A percentile compares a stretch with the other conserved stretches of the same genome.
Conservation (phyloP, 1,140 invertebrate species). For the Neodiprion lecontei region DNA sequence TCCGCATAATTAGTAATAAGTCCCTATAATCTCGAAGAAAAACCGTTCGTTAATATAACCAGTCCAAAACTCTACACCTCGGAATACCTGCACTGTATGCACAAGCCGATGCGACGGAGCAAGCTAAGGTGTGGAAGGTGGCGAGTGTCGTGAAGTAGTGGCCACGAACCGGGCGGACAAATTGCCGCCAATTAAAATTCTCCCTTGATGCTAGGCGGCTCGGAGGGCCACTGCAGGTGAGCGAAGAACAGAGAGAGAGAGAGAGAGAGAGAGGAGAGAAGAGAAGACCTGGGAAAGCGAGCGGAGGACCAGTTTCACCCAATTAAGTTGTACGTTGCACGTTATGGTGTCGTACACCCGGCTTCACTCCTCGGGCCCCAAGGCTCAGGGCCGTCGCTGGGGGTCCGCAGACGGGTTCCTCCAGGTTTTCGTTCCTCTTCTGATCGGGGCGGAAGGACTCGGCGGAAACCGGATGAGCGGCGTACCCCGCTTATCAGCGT, state of each 20-base stretch:
- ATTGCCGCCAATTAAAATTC: slow-evolving; percentile 62
- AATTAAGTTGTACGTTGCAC: slow-evolving; percentile 57
- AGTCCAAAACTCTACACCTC: no score
- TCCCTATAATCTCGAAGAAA: no score
- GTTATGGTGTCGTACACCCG: background rate
- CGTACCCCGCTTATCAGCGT: slow-evolving; percentile 55
- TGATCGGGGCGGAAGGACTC: background rate
- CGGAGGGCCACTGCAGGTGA: background rate
- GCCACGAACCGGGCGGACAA: slow-evolving; percentile 40
- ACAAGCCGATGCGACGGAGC: no score
- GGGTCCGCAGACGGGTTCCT: background rate
- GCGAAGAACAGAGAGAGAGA: background rate
- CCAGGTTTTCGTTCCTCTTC: background rate
- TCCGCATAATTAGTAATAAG: no score
- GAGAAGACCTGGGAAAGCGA: slow-evolving; percentile 1
- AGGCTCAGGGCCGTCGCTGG: background rate
- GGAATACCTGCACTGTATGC: no score
- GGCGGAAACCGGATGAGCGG: slow-evolving; percentile 16
- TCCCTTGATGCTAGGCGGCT: slow-evolving; percentile 22
- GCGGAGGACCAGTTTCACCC: slow-evolving; percentile 51
- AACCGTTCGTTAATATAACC: no score
- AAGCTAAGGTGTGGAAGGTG: slow-evolving; percentile 9
- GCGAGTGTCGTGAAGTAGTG: slow-evolving; percentile 1
- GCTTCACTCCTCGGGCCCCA: background rate
- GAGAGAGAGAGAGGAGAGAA: no score